phyloP scores from a whole-genome alignment of 2,797 vertebrate genomes.

The Selene dorsalis region DNA sequence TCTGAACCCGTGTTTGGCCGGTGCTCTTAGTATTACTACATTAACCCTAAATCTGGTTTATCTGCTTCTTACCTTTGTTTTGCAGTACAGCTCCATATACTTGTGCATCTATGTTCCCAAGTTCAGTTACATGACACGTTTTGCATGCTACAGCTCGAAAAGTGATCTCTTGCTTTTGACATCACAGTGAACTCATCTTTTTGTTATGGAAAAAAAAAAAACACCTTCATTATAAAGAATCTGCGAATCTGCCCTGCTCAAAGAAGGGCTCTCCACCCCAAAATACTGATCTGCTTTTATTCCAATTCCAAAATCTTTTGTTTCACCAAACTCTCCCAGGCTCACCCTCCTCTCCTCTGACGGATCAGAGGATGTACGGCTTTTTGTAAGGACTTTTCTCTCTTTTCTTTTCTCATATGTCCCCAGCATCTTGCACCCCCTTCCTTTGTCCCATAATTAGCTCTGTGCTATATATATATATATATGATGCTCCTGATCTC shows the following conservation, averaged over 20 bases:
- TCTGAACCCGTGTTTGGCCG: not conserved
- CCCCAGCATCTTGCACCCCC: constrained; percentile 25
- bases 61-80: not conserved
- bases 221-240: constrained; percentile 9
- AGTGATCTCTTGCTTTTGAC: constrained; percentile 29
- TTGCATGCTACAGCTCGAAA: constrained; percentile 29
- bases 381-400: constrained; percentile 82
- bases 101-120: not conserved
- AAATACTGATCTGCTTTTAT: constrained; percentile 51
- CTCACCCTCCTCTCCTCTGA: constrained; percentile 74
- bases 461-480: constrained; percentile 1
- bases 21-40: not conserved
- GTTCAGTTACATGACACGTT: not conserved
- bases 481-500: not conserved
- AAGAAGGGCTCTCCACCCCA: constrained; percentile 9
- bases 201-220: constrained; percentile 3
- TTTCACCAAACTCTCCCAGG: constrained; percentile 76
- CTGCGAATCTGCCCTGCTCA: not conserved
- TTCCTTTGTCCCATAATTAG: constrained; percentile 17
- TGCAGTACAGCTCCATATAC: not conserved
- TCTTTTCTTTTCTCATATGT: constrained; percentile 48
- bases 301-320: constrained; percentile 68
- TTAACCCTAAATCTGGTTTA: not conserved
- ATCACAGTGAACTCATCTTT: constrained; percentile 8
- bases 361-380: constrained; percentile 82